Percentiles rank a stretch among this genome's conserved stretches.
phyloP scores from a whole-genome alignment of 2,888 invertebrate species.

The Hirudinaria manillensis region DNA sequence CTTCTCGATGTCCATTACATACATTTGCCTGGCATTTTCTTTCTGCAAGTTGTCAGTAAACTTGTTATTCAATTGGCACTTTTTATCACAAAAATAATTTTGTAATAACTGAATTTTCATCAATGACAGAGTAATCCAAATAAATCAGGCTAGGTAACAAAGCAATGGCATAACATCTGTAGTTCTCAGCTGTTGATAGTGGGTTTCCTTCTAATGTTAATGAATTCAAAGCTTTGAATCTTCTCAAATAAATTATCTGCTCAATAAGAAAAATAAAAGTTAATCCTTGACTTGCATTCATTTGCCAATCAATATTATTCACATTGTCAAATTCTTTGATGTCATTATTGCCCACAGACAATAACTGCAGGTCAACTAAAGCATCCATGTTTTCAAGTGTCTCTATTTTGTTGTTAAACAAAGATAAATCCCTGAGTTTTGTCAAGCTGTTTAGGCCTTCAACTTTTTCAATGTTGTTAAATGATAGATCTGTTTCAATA shows the following conservation, averaged over 20 bases:
- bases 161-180: background rate
- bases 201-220: conserved; percentile 11
- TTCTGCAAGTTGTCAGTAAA: background rate
- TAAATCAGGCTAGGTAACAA: background rate
- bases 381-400: conserved; percentile 15
- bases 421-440: conserved; percentile 10
- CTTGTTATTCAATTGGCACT: background rate
- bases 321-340: background rate
- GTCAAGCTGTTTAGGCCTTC: conserved; percentile 12
- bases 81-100: background rate
- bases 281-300: no score
- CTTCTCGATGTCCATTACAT: no score
- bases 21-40: no score
- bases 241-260: conserved; percentile 10
- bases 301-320: background rate
- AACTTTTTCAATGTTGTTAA: conserved; percentile 12
- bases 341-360: conserved; percentile 17
- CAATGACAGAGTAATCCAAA: conserved; percentile 3
- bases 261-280: background rate
- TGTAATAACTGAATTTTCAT: background rate
- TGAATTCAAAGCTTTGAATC: background rate
- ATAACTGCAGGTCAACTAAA: background rate
- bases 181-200: background rate
- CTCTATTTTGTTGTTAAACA: conserved; percentile 16
- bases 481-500: background rate